Evolutionary conservation across 2,888 invertebrate genomes (phyloP), one percentile per base, ranked within the genome.

Genomic region (Tenthredo amoena): DNA sequence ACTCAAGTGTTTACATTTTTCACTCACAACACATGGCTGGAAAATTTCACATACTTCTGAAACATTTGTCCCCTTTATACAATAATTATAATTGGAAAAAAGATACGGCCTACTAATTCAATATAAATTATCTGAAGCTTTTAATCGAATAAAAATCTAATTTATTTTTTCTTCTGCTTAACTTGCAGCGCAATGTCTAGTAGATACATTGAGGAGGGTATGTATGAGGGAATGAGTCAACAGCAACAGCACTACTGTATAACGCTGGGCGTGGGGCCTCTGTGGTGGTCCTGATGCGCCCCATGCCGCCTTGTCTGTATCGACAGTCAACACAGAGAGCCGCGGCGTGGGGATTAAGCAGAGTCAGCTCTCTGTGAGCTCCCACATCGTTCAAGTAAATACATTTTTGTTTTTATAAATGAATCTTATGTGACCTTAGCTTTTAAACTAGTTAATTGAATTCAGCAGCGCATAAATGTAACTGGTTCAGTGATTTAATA

Each of bases 281-380:
- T 97, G 99, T 99, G 98, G 98, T 99, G 98, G 97, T 99, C 99
- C 99, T 99, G 99, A 99, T 99, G 99, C 96, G 96, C 98, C 98
- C 97, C 97, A 96, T 96, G 96, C 96, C 96, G 96, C 96, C 95
- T 95, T 95, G 93, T 95, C 95, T 93, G 93, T 93, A 92, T 93
- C 94, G 87, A 93, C 94, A 93, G 93, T 93, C 94, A 95, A 94
- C 95, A 95, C 95, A 95, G 96, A 95, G 95, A 95, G 96, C 95
- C 95, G 95, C 95, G 96, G 95, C 94, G 95, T 96, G 96, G 96
- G 96, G 96, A 95, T 92, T 90, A 93, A 95, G 94, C 94, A 94
- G 93, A 95, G 95, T 95, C 95, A 95, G 95, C 96, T 96, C 95
- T 95, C 95, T 95, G 95, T 95, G 94, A 94, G 94, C 94, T 93